Percentiles rank a stretch among this genome's conserved stretches.
These are phyloP conservation scores for Microtus oregoni DNA, from an alignment of 2,113 vertebrate species.

Conservation along the genomic window DNA sequence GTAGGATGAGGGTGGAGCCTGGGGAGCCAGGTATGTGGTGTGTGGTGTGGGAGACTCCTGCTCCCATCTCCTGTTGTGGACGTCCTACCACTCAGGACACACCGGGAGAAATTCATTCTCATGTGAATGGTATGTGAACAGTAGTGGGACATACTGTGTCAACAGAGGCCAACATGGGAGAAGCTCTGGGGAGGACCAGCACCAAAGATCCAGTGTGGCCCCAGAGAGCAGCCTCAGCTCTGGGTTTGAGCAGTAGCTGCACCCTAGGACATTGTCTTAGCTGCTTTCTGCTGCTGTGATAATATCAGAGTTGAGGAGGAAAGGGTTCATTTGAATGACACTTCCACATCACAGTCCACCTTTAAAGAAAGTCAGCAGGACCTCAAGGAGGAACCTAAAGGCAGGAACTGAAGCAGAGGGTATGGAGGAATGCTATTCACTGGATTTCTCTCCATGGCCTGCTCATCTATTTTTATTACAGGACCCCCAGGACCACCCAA, in stretches of 20 bases:
- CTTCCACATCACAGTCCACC: not conserved
- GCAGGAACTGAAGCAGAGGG: not conserved
- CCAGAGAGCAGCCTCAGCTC: not conserved
- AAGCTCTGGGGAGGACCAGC: no score
- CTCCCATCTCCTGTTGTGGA: not conserved
- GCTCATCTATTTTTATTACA: not conserved
- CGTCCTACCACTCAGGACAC: not conserved
- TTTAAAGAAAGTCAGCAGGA: not conserved
- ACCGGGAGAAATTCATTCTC: not conserved
- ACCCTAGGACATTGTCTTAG: not conserved
- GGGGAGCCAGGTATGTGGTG: no score
- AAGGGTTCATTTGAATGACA: not conserved
- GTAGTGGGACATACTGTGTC: not conserved
- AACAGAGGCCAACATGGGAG: fast-evolving
- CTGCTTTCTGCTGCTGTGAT: not conserved
- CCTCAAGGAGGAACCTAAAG: not conserved
- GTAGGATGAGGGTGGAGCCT: not conserved
- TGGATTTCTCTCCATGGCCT: not conserved
- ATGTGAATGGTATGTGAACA: no score
- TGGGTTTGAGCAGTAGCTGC: not conserved
- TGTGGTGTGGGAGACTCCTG: no score
- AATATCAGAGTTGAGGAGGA: not conserved
- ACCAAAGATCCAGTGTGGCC: no score
- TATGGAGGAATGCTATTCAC: not conserved
- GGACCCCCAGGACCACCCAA: not conserved